These are phyloP conservation scores for Pipistrellus kuhlii DNA, from an alignment of 2,797 vertebrate genomes.

Conservation along the genomic window DNA sequence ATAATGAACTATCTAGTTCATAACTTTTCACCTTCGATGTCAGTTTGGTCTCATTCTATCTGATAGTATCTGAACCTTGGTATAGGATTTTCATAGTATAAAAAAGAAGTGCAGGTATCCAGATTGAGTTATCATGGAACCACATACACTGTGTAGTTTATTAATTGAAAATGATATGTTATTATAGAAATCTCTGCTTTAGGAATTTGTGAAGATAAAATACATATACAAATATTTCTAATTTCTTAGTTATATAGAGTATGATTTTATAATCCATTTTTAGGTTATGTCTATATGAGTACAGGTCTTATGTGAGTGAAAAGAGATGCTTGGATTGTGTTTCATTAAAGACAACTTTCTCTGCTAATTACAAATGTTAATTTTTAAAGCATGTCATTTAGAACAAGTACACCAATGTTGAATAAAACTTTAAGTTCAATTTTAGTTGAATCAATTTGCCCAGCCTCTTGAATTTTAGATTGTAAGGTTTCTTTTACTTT, in stretches of 20 bases:
- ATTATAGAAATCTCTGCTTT: background rate
- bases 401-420: background rate
- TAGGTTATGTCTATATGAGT: background rate
- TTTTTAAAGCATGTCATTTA: constrained; percentile 8
- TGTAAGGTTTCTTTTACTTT: background rate
- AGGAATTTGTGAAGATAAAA: constrained; percentile 47
- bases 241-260: constrained; percentile 18
- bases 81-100: background rate
- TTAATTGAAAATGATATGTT: background rate
- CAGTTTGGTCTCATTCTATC: background rate
- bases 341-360: constrained; percentile 24
- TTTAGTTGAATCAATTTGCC: constrained; percentile 13
- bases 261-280: constrained; percentile 12
- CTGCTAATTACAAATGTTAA: background rate
- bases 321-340: background rate
- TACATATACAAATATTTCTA: background rate
- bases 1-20: background rate
- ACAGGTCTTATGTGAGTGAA: background rate
- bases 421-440: background rate
- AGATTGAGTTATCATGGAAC: background rate
- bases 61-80: background rate
- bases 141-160: background rate
- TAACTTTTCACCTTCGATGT: background rate
- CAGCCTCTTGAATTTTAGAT: constrained; percentile 35
- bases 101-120: background rate